Percentiles rank a stretch among this genome's conserved stretches.
Evolutionary conservation across 1,140 invertebrate species (phyloP).

Genomic region (Pogonus chalceus): DNA sequence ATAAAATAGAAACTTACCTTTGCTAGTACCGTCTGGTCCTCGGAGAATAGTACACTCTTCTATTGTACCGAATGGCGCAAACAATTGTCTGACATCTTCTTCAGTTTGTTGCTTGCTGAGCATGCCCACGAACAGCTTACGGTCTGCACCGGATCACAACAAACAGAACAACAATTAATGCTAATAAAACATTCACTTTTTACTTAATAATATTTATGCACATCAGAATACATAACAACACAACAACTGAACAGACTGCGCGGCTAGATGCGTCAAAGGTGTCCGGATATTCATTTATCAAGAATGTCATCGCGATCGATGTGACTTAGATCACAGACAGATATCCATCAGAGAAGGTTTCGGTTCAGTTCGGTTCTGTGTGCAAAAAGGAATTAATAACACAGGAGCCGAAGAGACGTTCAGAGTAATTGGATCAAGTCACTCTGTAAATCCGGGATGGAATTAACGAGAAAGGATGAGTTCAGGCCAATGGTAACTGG

Average conservation of each 20-base stretch:
- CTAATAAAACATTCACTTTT: neutral
- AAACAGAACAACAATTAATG: conserved; percentile 7
- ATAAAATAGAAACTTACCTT: conserved; percentile 55
- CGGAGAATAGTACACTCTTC: conserved; percentile 98
- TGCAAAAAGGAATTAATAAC: conserved; percentile 13
- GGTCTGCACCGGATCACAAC: conserved; percentile 50
- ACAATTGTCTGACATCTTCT: conserved; percentile 95
- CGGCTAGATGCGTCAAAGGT: neutral
- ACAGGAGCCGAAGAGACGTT: conserved; percentile 16
- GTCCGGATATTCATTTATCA: neutral
- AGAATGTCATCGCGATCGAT: neutral
- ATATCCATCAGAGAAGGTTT: conserved; percentile 4
- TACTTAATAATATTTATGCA: neutral
- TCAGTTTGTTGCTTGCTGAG: conserved; percentile 98
- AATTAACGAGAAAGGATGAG: conserved; percentile 19
- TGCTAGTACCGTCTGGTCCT: conserved; percentile 91
- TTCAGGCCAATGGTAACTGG: neutral
- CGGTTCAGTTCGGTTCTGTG: neutral
- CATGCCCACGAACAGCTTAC: conserved; percentile 99
- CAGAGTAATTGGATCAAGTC: conserved; percentile 25
- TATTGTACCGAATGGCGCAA: conserved; percentile 92
- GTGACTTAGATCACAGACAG: neutral
- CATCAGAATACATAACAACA: neutral
- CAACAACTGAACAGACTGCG: neutral
- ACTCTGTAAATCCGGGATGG: conserved; percentile 19